Conservation (phyloP, 2,113 vertebrate genomes). For the Lepidiolamprologus cunningtoni region DNA sequence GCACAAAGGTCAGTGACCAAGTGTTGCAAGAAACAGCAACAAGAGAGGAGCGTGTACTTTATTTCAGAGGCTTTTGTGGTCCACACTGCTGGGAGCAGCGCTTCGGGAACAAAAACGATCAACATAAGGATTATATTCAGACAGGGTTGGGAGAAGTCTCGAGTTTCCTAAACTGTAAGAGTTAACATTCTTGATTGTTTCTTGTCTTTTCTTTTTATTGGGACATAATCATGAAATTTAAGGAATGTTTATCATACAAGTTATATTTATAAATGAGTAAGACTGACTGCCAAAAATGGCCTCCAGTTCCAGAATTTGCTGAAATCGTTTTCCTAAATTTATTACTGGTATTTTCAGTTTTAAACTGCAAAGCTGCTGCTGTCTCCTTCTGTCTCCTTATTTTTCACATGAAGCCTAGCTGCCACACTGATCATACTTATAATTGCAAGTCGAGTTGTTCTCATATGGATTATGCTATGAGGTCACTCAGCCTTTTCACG, state of each 20-base stretch:
- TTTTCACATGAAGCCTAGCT: background rate
- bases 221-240: background rate
- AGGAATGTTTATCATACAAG: background rate
- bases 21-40: slow-evolving; percentile 4
- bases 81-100: background rate
- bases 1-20: slow-evolving; percentile 54
- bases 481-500: slow-evolving; percentile 72
- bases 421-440: background rate
- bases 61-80: background rate
- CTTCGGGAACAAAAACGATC: background rate
- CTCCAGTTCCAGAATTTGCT: background rate
- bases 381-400: background rate
- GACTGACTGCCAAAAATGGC: background rate
- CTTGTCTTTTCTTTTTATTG: background rate
- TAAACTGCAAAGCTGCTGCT: background rate
- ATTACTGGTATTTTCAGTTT: background rate
- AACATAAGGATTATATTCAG: background rate
- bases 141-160: background rate
- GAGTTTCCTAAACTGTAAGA: background rate
- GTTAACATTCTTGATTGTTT: background rate
- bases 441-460: background rate
- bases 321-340: background rate
- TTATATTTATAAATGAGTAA: background rate
- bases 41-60: background rate
- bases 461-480: slow-evolving; percentile 80